phyloP scores from a whole-genome alignment of 1,140 invertebrate species.

The Ylistrum balloti region DNA sequence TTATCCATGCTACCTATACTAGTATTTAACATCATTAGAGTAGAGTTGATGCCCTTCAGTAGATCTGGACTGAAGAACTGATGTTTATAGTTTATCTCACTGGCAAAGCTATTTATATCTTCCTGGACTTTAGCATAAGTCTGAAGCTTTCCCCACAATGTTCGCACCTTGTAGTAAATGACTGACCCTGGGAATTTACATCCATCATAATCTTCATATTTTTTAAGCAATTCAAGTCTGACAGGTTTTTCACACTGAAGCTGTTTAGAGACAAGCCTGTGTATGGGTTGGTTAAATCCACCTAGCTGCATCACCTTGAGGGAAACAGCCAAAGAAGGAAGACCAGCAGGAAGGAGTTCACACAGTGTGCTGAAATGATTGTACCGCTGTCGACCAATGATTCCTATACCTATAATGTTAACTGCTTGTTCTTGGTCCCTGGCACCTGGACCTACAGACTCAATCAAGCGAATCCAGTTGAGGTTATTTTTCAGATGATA shows the following conservation, averaged over 20 bases:
- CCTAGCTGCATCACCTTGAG: conserved; percentile 9
- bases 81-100: conserved; percentile 20
- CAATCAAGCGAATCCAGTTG: background rate
- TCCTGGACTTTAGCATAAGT: background rate
- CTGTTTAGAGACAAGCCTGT: background rate
- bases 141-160: background rate
- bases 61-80: background rate
- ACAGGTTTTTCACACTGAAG: conserved; percentile 15
- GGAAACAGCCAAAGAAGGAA: background rate
- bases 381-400: background rate
- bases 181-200: background rate
- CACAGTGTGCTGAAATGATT: background rate
- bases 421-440: background rate
- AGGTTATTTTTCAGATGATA: background rate
- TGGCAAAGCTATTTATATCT: conserved; percentile 6
- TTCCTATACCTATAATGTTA: background rate
- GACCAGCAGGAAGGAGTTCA: background rate
- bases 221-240: background rate
- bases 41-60: background rate
- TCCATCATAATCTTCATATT: background rate
- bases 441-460: background rate
- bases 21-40: background rate
- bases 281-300: background rate
- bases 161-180: background rate
- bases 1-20: background rate